Conservation (phyloP, 2,113 vertebrate genomes). For the Istiophorus platypterus region DNA sequence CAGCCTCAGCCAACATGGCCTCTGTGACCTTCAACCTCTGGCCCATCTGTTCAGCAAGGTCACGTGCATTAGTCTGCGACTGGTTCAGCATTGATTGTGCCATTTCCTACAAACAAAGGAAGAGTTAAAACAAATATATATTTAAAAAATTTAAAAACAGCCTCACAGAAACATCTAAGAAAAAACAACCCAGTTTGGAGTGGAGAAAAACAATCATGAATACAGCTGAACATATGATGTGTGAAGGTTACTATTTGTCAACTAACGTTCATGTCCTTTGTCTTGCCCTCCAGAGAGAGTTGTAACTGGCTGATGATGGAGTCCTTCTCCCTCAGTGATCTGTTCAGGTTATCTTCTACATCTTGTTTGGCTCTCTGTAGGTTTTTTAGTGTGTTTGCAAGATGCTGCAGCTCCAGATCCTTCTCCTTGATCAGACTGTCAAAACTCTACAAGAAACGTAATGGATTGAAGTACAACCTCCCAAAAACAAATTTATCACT, state of each 20-base stretch:
- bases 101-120: conserved; percentile 74
- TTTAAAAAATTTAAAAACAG: too few relatives aligned
- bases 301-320: conserved; percentile 86
- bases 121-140: too few relatives aligned
- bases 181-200: background rate
- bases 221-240: background rate
- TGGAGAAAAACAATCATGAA: background rate
- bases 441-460: conserved; percentile 81
- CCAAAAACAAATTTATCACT: background rate
- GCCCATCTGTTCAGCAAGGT: conserved; percentile 83
- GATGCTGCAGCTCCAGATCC: conserved; percentile 87
- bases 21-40: conserved; percentile 86
- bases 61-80: conserved; percentile 73
- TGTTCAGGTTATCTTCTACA: conserved; percentile 86
- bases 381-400: conserved; percentile 84
- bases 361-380: conserved; percentile 87
- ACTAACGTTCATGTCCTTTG: conserved; percentile 87
- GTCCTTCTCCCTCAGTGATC: conserved; percentile 86
- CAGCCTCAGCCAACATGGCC: conserved; percentile 81
- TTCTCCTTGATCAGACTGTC: conserved; percentile 88
- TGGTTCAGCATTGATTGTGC: conserved; percentile 75
- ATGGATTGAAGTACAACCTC: background rate
- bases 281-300: conserved; percentile 83
- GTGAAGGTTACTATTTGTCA: background rate
- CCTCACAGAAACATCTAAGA: background rate